Conservation (phyloP, 2,888 invertebrate genomes). For the Timema podura region DNA sequence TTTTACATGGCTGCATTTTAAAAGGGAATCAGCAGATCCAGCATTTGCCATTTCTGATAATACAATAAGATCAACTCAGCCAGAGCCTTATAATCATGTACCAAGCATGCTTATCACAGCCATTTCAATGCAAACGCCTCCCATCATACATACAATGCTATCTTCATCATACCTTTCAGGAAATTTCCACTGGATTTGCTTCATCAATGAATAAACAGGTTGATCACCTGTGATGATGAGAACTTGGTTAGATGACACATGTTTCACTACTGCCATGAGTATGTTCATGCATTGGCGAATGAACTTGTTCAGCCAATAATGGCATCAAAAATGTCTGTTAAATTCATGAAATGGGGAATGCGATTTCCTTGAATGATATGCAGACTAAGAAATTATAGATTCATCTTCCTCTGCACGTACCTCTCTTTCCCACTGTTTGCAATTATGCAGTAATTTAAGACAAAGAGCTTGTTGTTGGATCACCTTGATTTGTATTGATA, state of each 20-base stretch:
- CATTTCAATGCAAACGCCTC: not conserved
- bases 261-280: slow-evolving; percentile 2
- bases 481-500: no score
- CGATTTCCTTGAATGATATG: no score
- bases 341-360: no score
- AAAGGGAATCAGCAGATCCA: not conserved
- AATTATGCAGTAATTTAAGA: no score
- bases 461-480: no score
- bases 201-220: slow-evolving; percentile 2
- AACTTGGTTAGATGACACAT: not conserved
- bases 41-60: not conserved
- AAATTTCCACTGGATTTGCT: not conserved
- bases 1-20: not conserved
- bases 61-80: slow-evolving; percentile 2
- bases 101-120: not conserved
- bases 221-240: slow-evolving; percentile 2
- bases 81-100: not conserved
- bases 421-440: no score
- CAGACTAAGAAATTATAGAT: no score
- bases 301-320: not conserved
- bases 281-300: not conserved
- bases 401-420: no score
- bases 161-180: not conserved
- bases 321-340: not conserved
- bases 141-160: slow-evolving; percentile 1